Evolutionary conservation across 1,140 invertebrate genomes (phyloP).

Genomic region (Olivierus martensii): DNA sequence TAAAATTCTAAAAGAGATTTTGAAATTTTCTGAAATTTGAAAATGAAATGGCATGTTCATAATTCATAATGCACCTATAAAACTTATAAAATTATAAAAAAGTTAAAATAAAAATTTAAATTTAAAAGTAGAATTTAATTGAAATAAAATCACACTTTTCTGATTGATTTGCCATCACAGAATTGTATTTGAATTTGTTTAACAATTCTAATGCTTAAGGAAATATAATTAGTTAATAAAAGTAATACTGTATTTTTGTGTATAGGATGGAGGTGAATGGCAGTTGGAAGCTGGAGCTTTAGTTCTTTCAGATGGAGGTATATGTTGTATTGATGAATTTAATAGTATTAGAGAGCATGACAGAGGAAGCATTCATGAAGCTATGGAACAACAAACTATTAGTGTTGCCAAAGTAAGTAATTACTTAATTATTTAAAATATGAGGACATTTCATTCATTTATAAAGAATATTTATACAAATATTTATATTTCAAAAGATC

Average conservation of each 20-base stretch:
- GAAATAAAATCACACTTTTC: too few species aligned
- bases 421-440: constrained; percentile 3
- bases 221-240: constrained; percentile 4
- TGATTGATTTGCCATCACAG: too few species aligned
- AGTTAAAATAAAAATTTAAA: too few species aligned
- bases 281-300: constrained; percentile 74
- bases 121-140: too few species aligned
- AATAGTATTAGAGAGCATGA: constrained; percentile 63
- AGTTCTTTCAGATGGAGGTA: constrained; percentile 68
- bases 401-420: constrained; percentile 59
- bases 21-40: too few species aligned
- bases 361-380: constrained; percentile 71
- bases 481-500: too few species aligned
- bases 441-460: too few species aligned
- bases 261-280: constrained; percentile 56
- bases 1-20: too few species aligned
- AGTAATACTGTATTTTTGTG: constrained; percentile 31
- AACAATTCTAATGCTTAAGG: not conserved
- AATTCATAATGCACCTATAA: too few species aligned
- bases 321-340: constrained; percentile 90
- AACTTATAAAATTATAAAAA: too few species aligned
- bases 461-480: too few species aligned
- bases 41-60: too few species aligned
- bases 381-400: constrained; percentile 89
- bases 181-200: not conserved